These are phyloP conservation scores for Intellagama lesueurii DNA, from an alignment of 2,797 vertebrate species.

Conservation along the genomic window DNA sequence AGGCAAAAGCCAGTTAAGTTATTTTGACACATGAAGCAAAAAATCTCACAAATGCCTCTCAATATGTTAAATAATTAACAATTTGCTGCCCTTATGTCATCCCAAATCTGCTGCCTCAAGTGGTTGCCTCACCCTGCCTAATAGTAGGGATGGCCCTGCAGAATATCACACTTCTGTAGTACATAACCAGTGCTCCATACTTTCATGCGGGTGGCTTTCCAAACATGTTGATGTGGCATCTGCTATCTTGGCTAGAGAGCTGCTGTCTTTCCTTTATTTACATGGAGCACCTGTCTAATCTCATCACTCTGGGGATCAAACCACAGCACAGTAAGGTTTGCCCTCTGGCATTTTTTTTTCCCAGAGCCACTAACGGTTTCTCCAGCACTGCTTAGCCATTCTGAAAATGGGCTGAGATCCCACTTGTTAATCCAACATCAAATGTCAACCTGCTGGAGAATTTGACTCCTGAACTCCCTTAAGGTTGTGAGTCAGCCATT, in stretches of 20 bases:
- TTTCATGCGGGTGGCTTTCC: not conserved
- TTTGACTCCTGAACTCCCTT: slow-evolving; percentile 13
- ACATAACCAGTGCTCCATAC: not conserved
- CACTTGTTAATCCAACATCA: not conserved
- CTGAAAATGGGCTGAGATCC: not conserved
- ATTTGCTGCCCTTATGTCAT: too few relatives aligned
- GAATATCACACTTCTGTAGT: too few relatives aligned
- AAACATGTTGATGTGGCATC: slow-evolving; percentile 3
- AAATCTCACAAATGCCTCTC: too few relatives aligned
- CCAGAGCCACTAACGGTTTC: slow-evolving; percentile 8
- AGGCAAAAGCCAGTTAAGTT: too few relatives aligned
- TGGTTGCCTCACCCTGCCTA: too few relatives aligned
- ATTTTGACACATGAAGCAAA: too few relatives aligned
- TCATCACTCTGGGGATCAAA: slow-evolving; percentile 34
- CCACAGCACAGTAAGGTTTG: not conserved
- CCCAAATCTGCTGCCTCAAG: too few relatives aligned
- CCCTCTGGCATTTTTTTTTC: slow-evolving; percentile 10
- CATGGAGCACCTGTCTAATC: slow-evolving; percentile 28
- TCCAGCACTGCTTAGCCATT: slow-evolving; percentile 24
- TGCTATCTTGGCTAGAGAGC: not conserved
- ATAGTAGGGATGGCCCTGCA: too few relatives aligned
- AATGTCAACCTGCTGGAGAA: slow-evolving; percentile 26
- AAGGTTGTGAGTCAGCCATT: slow-evolving; percentile 37
- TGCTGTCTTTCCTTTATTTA: slow-evolving; percentile 28
- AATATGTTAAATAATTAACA: too few relatives aligned